Evolutionary conservation across 2,113 vertebrate genomes (phyloP).

Genomic region (Actenoides hombroni): DNA sequence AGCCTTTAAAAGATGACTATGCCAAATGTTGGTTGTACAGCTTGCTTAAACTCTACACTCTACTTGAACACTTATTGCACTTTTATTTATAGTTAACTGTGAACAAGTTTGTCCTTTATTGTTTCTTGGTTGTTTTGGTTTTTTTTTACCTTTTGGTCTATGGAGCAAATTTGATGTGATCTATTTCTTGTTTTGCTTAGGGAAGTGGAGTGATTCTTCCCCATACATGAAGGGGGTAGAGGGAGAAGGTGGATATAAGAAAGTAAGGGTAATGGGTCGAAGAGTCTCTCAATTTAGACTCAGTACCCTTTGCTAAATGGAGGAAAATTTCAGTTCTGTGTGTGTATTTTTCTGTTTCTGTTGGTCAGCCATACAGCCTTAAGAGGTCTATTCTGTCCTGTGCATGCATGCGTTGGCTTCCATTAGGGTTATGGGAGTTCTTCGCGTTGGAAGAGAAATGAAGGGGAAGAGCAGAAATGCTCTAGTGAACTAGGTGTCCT

Average conservation of each 20-base stretch:
- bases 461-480: background rate
- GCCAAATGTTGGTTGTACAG: slow-evolving; percentile 52
- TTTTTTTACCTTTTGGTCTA: slow-evolving; percentile 54
- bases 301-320: slow-evolving; percentile 31
- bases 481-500: background rate
- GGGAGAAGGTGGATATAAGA: slow-evolving; percentile 27
- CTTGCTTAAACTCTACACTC: slow-evolving; percentile 78
- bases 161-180: slow-evolving; percentile 53
- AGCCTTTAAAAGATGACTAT: slow-evolving; percentile 83
- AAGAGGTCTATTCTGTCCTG: slow-evolving; percentile 47
- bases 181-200: slow-evolving; percentile 43
- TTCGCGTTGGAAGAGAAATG: background rate
- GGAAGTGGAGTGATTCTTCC: slow-evolving; percentile 51
- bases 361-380: slow-evolving; percentile 70
- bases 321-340: slow-evolving; percentile 19
- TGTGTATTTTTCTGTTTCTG: slow-evolving; percentile 48
- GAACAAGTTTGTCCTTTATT: slow-evolving; percentile 68
- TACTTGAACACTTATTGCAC: slow-evolving; percentile 98
- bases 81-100: slow-evolving; percentile 88
- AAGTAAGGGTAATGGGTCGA: slow-evolving; percentile 38
- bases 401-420: background rate
- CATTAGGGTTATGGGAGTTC: slow-evolving; percentile 14
- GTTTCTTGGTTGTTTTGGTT: background rate
- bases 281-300: slow-evolving; percentile 22
- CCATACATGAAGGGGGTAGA: background rate